Base-by-base conservation (phyloP, 2,888 invertebrate species). In the Phengaris alcon region DNA sequence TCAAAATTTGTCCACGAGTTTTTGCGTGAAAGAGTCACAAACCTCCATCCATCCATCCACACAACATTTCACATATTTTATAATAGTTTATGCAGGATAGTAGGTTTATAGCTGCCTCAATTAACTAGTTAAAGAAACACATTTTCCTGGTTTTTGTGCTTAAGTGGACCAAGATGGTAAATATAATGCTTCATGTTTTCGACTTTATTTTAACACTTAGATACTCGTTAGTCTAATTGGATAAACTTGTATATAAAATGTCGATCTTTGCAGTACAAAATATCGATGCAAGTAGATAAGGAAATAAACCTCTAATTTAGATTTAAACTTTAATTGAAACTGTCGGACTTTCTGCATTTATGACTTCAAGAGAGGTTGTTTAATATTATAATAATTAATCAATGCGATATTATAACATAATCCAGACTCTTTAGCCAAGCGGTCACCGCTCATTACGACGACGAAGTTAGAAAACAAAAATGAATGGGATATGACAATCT, bases 271-370 rank as follows among this genome's bases (percentile, higher is more conserved):
- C 15, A 15, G 4, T 57, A 57, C n/a, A 57, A 9, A 57, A n/a
- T 57, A 57, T 57, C 57, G 57, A 8, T 13, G 57, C 9, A 57
- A 15, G 35, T 57, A n/a, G 57, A 0, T 57, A 15, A 57, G 57
- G 57, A 57, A 57, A 57, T 57, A 15, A 57, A 57, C 15, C 57
- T 9, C 8, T 57, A 57, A 57, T 57, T 15, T 8, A 57, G n/a
- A 57, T n/a, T 57, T 57, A 57, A 4, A 35, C 35, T 15, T 4
- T 57, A 57, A 57, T n/a, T 57, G 15, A n/a, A 15, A 57, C 57
- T 15, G n/a, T 57, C 57, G 15, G 57, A 15, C 57, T 57, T 57
- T 57, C 57, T 57, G 57, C n/a, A 15, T 57, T 57, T 57, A 57
- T 57, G 57, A 8, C 57, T 57, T 10, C 51, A 51, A 57, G 57